Percentiles rank a stretch among this genome's conserved stretches.
phyloP scores from a whole-genome alignment of 1,140 invertebrate species.

The Glossosoma conforme region DNA sequence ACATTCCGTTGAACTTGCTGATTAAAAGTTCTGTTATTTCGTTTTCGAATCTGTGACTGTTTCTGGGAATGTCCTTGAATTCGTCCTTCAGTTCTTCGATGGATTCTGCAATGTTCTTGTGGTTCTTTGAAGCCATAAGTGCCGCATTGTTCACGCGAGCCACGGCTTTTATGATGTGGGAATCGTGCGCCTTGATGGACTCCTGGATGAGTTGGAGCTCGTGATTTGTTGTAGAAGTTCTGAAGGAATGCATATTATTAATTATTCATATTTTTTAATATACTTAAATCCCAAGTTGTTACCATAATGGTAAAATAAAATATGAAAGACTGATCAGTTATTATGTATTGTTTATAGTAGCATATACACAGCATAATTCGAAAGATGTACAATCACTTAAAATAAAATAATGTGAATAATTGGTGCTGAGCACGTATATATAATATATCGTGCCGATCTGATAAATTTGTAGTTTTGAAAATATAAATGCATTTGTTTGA shows the following conservation, averaged over 20 bases:
- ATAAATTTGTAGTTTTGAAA: no score
- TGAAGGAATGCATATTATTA: constrained; percentile 29
- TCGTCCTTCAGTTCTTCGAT: constrained; percentile 1
- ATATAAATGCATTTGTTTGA: no score
- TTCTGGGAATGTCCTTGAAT: background rate
- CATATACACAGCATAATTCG: no score
- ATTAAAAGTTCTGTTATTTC: background rate
- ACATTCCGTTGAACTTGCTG: constrained; percentile 17
- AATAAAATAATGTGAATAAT: no score
- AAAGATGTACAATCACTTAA: no score
- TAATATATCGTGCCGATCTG: no score
- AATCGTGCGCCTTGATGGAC: constrained; percentile 31
- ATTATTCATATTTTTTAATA: no score
- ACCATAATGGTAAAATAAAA: no score
- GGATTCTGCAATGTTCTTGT: constrained; percentile 2
- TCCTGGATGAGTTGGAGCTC: constrained; percentile 44
- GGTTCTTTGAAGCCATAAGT: constrained; percentile 3
- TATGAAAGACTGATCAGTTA: no score
- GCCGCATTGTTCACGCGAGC: constrained; percentile 22
- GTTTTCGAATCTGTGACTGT: background rate
- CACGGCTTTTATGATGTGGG: constrained; percentile 25
- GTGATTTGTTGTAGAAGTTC: constrained; percentile 43
- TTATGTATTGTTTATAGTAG: no score
- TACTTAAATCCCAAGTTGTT: no score
- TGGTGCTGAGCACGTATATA: no score